Percentiles rank a stretch among this genome's conserved stretches.
phyloP scores from a whole-genome alignment of 2,888 invertebrate species.

The Atrina japonica region DNA sequence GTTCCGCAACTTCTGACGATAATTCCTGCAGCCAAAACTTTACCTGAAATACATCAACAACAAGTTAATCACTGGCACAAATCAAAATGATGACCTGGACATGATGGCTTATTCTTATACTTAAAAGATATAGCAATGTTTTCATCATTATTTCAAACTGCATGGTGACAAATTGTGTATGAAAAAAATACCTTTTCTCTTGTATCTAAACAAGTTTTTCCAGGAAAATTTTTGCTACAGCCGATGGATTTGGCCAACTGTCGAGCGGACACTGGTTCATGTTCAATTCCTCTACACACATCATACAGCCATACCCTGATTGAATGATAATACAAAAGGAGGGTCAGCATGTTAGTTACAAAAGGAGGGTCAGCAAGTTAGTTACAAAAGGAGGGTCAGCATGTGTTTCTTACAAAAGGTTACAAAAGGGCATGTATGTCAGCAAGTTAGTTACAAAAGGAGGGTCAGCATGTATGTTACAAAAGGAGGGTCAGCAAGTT shows the following conservation, averaged over 20 bases:
- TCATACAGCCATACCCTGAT: conserved; percentile 88
- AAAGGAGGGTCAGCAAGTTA: too few species aligned
- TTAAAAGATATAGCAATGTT: too few species aligned
- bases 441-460: conserved; percentile 48
- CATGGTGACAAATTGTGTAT: too few species aligned
- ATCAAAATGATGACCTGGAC: not conserved
- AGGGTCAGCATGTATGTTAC: too few species aligned
- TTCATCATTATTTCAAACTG: too few species aligned
- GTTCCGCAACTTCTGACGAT: conserved; percentile 90
- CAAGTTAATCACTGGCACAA: not conserved
- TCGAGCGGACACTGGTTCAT: conserved; percentile 91
- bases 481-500: not conserved
- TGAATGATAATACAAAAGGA: conserved; percentile 4
- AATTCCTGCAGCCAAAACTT: conserved; percentile 91
- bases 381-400: too few species aligned
- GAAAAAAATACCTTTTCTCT: conserved; percentile 72
- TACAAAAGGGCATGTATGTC: too few species aligned
- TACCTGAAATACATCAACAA: conserved; percentile 68
- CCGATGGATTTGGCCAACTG: conserved; percentile 96
- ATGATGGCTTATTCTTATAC: too few species aligned
- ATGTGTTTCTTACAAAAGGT: too few species aligned
- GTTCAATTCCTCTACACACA: conserved; percentile 92
- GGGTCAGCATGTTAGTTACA: too few species aligned
- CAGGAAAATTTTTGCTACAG: conserved; percentile 96
- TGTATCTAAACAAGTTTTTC: conserved; percentile 74